Base-by-base conservation (phyloP, 23 tunicate genomes). In the Trididemnum miniatum region DNA sequence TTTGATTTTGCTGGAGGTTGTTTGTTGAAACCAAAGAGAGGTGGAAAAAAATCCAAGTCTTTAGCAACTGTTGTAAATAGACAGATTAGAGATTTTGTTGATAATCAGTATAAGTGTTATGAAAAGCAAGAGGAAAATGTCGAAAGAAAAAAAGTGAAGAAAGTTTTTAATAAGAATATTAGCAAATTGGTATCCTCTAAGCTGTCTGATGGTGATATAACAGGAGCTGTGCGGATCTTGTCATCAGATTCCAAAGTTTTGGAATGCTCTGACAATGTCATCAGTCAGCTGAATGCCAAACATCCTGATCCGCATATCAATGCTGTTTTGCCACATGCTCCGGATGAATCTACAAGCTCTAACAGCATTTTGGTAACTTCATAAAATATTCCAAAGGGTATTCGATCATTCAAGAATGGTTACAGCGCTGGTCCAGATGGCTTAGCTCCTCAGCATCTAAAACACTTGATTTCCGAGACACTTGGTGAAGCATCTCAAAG, bases 351-450 rank as follows among this genome's bases (percentile, higher is more conserved):
- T 62, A 24, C 4, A 18, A 12, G 67, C 26, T 24, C n/a, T 3
- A n/a, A n/a, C 28, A 62, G 67, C 26, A n/a, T 20, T 62, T 20
- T 24, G n/a, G 67, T 62, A 20, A 20, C 67, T 20, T 22, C 29
- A 12, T 22, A 62, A 62, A 24, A 62, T 62, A 26, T 24, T 20
- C 26, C 15, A 12, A 62, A 24, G n/a, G 15, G 67, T 24, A 62
- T 62, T n/a, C 4, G 23, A 12, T 62, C 67, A 22, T 62, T 62
- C n/a, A 62, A 62, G 26, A 62, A n/a, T 62, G 67, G 67, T 62
- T 62, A 3, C 26, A 62, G 67, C 29, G 67, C 67, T 3, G 67
- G 67, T 62, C 67, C 67, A 20, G 67, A 62, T 62, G 67, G 67
- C 29, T 62, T 62, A 62, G 67, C 67, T 20, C 67, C 67, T 20